Conservation (phyloP, 1,140 invertebrate genomes). For the Meloidogyne exigua region DNA sequence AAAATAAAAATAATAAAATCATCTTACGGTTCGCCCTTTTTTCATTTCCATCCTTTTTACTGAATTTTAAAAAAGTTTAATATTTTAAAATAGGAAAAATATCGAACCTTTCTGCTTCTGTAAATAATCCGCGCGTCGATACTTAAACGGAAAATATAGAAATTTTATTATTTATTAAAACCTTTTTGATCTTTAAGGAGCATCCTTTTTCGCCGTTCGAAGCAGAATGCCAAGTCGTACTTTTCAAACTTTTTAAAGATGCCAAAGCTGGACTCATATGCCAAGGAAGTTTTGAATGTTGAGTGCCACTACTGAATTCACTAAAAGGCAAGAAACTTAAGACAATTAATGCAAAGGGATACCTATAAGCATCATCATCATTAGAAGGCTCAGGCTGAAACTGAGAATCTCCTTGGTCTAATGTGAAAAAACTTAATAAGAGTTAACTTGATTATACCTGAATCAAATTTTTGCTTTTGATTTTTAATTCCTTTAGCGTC, state of each 20-base stretch:
- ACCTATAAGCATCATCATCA: not conserved
- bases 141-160: not conserved
- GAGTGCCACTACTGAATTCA: not conserved
- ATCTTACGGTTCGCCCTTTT: not conserved
- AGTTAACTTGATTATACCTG: not conserved
- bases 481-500: not conserved
- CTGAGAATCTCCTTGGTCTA: not conserved
- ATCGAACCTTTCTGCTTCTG: not conserved
- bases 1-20: not conserved
- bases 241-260: not conserved
- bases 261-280: not conserved
- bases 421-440: not conserved
- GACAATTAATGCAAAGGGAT: not conserved
- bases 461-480: not conserved
- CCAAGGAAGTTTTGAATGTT: not conserved
- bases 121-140: not conserved
- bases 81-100: not conserved
- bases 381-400: not conserved
- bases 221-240: not conserved
- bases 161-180: not conserved
- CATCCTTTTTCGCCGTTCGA: not conserved
- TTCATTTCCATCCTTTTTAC: slow-evolving; percentile 1
- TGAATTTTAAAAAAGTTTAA: not conserved
- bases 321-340: not conserved
- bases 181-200: not conserved